Evolutionary conservation across 1,140 invertebrate species (phyloP), one percentile per base, ranked within the genome.

Genomic region (Scaptodrosophila lebanonensis): DNA sequence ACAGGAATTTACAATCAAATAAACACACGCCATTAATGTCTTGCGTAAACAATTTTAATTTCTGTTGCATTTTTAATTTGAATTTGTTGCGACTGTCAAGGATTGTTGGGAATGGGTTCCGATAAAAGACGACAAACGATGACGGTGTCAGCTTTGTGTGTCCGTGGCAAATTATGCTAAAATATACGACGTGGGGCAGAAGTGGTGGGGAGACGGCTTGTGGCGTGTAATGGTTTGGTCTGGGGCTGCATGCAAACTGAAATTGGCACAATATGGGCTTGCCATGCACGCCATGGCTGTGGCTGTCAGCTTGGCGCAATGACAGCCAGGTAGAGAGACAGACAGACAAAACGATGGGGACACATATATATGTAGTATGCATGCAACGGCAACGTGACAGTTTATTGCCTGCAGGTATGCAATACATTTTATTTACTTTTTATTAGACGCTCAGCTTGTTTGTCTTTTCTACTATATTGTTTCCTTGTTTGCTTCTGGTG

Each of bases 21-120:
- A 65, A 50, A 33, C 51, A 35, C 30, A 27, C 20, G 50, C 53
- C 71, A 70, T 72, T 68, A 82, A 77, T 79, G 65, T 66, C 73
- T 73, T 76, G 68, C 75, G 73, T 77, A 77, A 77, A 77, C 73
- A 77, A 77, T 77, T 77, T 77, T 82, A 77, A 77, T 79, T 77
- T 79, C 20, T 56, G 42, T 68, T 79, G 51, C 68, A 77, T 61
- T 72, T 67, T 54, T 66, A 72, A 66, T 63, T n/a, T n/a, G n/a
- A n/a, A n/a, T n/a, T n/a, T n/a, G n/a, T n/a, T 66, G 47, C 5
- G 22, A 42, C 6, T 38, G 48, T 7, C 20, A 29, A 25, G 13
- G 43, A 7, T 42, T 32, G 9, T 7, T 15, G 35, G 2, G 11
- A 33, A 15, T n/a, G n/a, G n/a, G 36, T 68, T 68, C n/a, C 71